Evolutionary conservation across 2,888 invertebrate species (phyloP).

Genomic region (Megalurothrips usitatus): DNA sequence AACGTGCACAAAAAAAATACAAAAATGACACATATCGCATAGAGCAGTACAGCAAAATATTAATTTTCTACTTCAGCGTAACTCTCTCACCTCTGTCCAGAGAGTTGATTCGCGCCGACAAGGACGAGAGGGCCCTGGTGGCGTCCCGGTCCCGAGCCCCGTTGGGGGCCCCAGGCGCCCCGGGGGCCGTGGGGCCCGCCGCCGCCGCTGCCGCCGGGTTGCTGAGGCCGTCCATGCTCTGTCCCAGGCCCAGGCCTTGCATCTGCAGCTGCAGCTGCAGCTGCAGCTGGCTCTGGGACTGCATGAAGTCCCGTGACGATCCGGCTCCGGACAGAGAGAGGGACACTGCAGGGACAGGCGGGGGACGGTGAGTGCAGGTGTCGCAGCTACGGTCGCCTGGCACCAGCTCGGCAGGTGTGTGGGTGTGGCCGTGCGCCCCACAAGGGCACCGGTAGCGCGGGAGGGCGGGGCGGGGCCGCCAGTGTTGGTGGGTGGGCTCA

Average conservation of each 20-base stretch:
- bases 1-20: background rate
- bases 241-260: slow-evolving; percentile 40
- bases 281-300: background rate
- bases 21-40: background rate
- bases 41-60: no score
- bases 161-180: background rate
- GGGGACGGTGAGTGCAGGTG: no score
- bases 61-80: no score
- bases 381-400: no score
- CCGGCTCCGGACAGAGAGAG: slow-evolving; percentile 2
- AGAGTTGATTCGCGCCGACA: background rate
- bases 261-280: slow-evolving; percentile 27
- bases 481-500: background rate
- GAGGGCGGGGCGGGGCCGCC: background rate
- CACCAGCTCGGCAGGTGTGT: background rate
- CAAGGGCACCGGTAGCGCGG: background rate
- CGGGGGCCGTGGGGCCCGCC: background rate
- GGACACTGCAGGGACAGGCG: background rate
- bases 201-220: slow-evolving; percentile 32
- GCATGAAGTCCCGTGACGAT: background rate
- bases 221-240: slow-evolving; percentile 41
- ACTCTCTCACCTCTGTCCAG: background rate
- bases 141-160: background rate
- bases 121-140: slow-evolving; percentile 18
- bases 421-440: no score